phyloP scores from a whole-genome alignment of 2,888 invertebrate genomes.

The Drosophila falleni region DNA sequence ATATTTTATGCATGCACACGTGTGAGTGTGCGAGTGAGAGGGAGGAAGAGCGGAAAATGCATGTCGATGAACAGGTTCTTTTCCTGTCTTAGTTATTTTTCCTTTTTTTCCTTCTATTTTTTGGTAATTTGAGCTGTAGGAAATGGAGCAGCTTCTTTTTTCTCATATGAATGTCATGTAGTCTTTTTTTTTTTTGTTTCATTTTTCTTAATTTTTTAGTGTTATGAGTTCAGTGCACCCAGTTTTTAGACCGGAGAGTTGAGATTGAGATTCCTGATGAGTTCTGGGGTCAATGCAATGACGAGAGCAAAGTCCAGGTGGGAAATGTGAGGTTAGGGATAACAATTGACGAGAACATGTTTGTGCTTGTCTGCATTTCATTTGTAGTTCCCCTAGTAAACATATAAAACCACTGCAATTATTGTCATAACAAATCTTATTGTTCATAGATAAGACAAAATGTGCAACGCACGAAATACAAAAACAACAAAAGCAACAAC shows the following conservation, averaged over 20 bases:
- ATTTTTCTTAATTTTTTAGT: slow-evolving; percentile 27
- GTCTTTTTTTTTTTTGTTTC: slow-evolving; percentile 18
- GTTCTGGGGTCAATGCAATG: slow-evolving; percentile 34
- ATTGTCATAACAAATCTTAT: slow-evolving; percentile 67
- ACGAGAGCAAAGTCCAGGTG: slow-evolving; percentile 47
- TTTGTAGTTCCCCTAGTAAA: not conserved
- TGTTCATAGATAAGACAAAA: slow-evolving; percentile 62
- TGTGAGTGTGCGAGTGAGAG: slow-evolving; percentile 10
- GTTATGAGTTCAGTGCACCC: slow-evolving; percentile 72
- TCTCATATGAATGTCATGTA: slow-evolving; percentile 59
- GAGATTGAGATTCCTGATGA: slow-evolving; percentile 23
- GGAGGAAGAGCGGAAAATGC: slow-evolving; percentile 28
- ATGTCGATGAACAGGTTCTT: slow-evolving; percentile 70
- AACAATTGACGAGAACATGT: slow-evolving; percentile 20
- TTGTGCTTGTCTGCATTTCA: not conserved
- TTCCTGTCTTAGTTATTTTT: slow-evolving; percentile 58
- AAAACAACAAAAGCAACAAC: slow-evolving; percentile 10
- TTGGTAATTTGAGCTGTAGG: slow-evolving; percentile 73
- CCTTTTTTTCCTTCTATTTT: slow-evolving; percentile 26
- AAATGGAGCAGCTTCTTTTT: slow-evolving; percentile 70
- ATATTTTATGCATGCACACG: slow-evolving; percentile 59
- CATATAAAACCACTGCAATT: slow-evolving; percentile 30
- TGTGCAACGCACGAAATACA: slow-evolving; percentile 61
- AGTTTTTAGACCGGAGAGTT: slow-evolving; percentile 28
- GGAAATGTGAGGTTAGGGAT: slow-evolving; percentile 8